Conservation (phyloP, 1,140 invertebrate genomes). For the Lamellibrachia luymesi region DNA sequence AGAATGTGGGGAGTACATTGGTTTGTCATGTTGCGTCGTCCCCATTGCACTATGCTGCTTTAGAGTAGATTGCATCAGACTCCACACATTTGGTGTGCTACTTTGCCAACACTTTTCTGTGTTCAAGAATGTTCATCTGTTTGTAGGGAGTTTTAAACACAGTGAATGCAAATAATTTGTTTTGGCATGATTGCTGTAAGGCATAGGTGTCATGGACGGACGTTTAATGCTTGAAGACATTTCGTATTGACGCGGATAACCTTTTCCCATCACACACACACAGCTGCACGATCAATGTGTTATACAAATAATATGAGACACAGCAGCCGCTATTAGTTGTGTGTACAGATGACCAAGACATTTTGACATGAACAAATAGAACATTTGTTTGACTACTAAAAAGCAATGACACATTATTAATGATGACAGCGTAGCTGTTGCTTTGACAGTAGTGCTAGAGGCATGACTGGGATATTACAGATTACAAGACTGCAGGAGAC, state of each 20-base stretch:
- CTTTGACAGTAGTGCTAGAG: background rate
- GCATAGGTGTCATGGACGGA: background rate
- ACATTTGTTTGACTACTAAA: background rate
- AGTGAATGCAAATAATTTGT: background rate
- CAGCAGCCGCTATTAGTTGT: no score
- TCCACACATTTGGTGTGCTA: background rate
- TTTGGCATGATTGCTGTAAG: background rate
- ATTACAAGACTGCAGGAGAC: background rate
- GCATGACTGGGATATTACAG: background rate
- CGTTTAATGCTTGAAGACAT: background rate
- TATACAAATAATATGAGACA: no score
- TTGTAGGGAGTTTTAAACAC: background rate
- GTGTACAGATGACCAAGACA: background rate
- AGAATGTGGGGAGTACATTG: background rate
- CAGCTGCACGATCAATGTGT: background rate
- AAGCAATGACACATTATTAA: background rate
- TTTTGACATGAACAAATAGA: background rate
- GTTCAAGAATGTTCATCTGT: background rate
- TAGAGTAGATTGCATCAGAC: background rate
- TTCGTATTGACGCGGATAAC: background rate
- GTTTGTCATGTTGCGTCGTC: background rate
- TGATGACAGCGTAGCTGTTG: background rate
- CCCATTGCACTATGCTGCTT: background rate
- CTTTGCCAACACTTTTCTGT: background rate
- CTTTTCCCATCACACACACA: background rate